These are phyloP conservation scores for Passer domesticus DNA, from an alignment of 2,113 vertebrate species.

Conservation along the genomic window DNA sequence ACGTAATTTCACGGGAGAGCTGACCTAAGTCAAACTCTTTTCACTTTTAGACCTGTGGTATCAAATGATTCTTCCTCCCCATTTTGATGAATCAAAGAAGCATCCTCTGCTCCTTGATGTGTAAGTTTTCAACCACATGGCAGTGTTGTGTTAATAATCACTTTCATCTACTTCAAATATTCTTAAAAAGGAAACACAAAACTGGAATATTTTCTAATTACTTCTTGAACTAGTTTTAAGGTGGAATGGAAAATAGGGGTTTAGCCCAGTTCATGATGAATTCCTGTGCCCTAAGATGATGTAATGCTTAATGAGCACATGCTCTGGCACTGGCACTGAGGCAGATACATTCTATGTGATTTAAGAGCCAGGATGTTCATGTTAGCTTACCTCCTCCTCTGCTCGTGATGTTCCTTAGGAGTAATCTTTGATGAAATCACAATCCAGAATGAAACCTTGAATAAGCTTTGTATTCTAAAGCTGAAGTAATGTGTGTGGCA, in stretches of 20 bases:
- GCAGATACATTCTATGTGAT: neutral
- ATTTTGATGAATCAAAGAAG: slow-evolving; percentile 88
- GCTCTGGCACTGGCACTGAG: neutral
- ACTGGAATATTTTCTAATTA: neutral
- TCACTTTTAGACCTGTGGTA: slow-evolving; percentile 89
- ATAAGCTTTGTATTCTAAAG: neutral
- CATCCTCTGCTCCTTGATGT: slow-evolving; percentile 95
- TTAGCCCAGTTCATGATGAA: neutral
- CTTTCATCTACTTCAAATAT: slow-evolving; percentile 42
- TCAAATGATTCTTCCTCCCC: slow-evolving; percentile 92
- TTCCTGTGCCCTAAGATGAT: neutral
- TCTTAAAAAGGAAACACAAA: neutral
- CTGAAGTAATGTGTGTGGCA: neutral
- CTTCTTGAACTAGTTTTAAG: neutral
- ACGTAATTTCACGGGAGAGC: neutral
- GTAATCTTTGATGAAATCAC: neutral
- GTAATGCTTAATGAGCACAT: neutral
- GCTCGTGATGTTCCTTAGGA: neutral
- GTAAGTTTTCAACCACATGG: slow-evolving; percentile 79
- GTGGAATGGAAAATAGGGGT: neutral
- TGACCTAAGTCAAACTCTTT: neutral
- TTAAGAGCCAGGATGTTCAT: neutral
- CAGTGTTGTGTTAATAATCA: slow-evolving; percentile 16
- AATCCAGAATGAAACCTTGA: neutral
- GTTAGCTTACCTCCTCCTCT: neutral